phyloP scores from a whole-genome alignment of 2,797 vertebrate species.

The Labeo calbasu region DNA sequence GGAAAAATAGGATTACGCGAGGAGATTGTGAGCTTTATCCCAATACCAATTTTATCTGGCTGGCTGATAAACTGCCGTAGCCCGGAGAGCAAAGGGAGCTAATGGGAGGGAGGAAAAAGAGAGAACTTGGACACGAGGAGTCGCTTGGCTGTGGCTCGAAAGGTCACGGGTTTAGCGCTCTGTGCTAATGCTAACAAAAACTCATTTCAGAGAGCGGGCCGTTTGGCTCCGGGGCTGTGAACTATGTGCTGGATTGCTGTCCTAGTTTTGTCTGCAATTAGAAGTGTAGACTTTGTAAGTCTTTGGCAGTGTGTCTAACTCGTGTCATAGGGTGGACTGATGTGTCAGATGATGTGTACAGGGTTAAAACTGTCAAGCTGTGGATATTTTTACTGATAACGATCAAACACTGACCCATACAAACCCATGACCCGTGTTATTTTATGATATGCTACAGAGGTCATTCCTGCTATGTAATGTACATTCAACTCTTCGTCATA shows the following conservation, averaged over 20 bases:
- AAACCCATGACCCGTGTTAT: not conserved
- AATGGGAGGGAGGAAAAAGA: conserved; percentile 51
- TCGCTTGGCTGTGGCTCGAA: conserved; percentile 47
- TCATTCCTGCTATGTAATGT: not conserved
- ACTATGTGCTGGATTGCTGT: conserved; percentile 42
- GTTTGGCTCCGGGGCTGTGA: conserved; percentile 48
- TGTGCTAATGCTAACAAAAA: conserved; percentile 39
- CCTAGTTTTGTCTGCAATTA: conserved; percentile 43
- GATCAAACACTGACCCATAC: not conserved
- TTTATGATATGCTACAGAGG: conserved; percentile 3
- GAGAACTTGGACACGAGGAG: conserved; percentile 46
- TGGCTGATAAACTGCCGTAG: conserved; percentile 57
- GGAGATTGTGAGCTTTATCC: conserved; percentile 61
- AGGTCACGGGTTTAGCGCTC: conserved; percentile 34
- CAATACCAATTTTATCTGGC: conserved; percentile 62
- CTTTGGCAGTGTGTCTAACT: conserved; percentile 38
- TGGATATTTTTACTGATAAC: conserved; percentile 16
- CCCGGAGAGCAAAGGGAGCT: conserved; percentile 50
- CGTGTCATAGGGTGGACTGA: conserved; percentile 4
- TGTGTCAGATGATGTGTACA: conserved; percentile 14
- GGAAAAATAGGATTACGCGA: conserved; percentile 63
- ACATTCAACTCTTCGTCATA: not conserved
- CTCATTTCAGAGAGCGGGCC: conserved; percentile 35
- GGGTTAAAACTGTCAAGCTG: conserved; percentile 18
- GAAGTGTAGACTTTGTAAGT: conserved; percentile 37